Evolutionary conservation across 2,888 invertebrate genomes (phyloP).

Genomic region (Conchocele bisecta): DNA sequence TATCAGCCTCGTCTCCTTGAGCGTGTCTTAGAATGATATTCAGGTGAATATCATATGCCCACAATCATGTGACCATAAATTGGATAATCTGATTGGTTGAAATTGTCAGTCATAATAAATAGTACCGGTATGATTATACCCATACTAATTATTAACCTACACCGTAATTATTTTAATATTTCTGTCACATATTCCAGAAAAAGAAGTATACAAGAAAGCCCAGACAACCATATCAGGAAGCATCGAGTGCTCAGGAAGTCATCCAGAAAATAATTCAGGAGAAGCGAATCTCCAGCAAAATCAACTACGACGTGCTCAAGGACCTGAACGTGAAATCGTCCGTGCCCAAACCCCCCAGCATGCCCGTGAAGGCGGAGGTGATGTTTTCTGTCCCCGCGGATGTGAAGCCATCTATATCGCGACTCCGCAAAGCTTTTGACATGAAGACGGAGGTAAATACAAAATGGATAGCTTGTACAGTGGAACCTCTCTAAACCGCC

Average conservation of each 20-base stretch:
- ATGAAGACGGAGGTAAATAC: constrained; percentile 34
- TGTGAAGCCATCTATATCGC: constrained; percentile 27
- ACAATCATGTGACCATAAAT: too few species aligned
- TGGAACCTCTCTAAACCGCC: too few species aligned
- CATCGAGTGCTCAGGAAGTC: constrained; percentile 89
- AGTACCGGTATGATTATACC: too few species aligned
- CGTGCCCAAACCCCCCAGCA: constrained; percentile 1
- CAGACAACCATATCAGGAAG: constrained; percentile 74
- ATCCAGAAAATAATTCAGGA: constrained; percentile 98
- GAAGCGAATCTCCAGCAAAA: constrained; percentile 97
- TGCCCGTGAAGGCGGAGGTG: constrained; percentile 1
- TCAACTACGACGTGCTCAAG: constrained; percentile 98
- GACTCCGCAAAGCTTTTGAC: constrained; percentile 57
- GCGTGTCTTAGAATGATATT: too few species aligned
- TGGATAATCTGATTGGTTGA: too few species aligned
- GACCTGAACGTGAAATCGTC: constrained; percentile 84
- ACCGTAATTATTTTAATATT: too few species aligned
- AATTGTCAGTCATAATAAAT: too few species aligned
- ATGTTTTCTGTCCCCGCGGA: constrained; percentile 8
- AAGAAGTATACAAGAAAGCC: constrained; percentile 51
- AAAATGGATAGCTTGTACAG: not conserved
- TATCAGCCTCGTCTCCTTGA: too few species aligned
- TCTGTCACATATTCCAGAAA: constrained; percentile 72
- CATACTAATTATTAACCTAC: too few species aligned
- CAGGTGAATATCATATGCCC: too few species aligned